These are phyloP conservation scores for Hirtodrosophila duncani DNA, from an alignment of 2,888 invertebrate genomes.

Conservation along the genomic window DNA sequence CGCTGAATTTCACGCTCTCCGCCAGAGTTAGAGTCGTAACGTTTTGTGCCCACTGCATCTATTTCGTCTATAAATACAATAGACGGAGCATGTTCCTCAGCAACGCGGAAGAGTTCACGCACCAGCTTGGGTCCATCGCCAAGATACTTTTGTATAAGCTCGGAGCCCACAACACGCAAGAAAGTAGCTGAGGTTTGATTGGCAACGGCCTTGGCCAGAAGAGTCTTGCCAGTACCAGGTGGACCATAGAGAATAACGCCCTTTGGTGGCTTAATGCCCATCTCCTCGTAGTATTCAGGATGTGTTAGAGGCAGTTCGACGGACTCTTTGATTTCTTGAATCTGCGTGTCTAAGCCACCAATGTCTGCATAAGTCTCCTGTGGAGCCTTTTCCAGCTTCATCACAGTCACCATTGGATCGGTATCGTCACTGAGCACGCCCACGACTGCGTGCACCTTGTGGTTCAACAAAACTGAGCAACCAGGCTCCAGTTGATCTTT, in stretches of 20 bases:
- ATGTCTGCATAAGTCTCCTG: constrained; percentile 99
- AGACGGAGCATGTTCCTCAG: constrained; percentile 99
- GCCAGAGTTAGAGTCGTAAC: constrained; percentile 99
- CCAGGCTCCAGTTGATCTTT: constrained; percentile 99
- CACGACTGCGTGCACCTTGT: constrained; percentile 99
- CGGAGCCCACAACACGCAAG: constrained; percentile 98
- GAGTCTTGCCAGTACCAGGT: constrained; percentile 98
- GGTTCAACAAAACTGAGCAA: constrained; percentile 98
- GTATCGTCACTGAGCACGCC: constrained; percentile 99
- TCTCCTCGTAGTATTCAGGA: constrained; percentile 99
- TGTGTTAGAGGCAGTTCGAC: constrained; percentile 99
- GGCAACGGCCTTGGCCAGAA: constrained; percentile 98
- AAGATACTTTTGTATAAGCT: constrained; percentile 98
- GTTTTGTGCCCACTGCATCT: constrained; percentile 98
- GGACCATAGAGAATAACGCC: constrained; percentile 99
- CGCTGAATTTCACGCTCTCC: constrained; percentile 99
- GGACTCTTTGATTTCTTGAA: constrained; percentile 98
- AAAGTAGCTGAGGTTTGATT: constrained; percentile 99
- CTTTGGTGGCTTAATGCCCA: constrained; percentile 99
- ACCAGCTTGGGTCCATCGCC: constrained; percentile 99
- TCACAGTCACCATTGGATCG: constrained; percentile 99
- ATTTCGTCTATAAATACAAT: constrained; percentile 99
- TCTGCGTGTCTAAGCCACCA: constrained; percentile 97
- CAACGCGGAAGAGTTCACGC: constrained; percentile 98
- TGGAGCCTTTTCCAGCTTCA: constrained; percentile 99